A percentile compares a stretch with the other conserved stretches of the same genome.
Evolutionary conservation across 2,113 vertebrate genomes (phyloP).

Genomic region (Cygnus buccinator): DNA sequence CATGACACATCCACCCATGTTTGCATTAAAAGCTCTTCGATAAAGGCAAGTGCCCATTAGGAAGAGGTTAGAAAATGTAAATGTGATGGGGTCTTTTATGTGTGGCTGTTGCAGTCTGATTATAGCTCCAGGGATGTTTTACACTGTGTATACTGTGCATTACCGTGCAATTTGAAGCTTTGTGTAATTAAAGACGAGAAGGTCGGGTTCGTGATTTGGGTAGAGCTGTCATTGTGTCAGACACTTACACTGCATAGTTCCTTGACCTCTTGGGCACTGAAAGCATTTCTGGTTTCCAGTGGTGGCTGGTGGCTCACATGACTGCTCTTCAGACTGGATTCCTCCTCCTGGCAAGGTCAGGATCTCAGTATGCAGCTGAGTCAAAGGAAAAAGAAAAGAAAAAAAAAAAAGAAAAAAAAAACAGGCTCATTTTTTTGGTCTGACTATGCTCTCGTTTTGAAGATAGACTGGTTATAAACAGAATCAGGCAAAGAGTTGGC

Average conservation of each 20-base stretch:
- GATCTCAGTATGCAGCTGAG: neutral
- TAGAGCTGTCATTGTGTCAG: neutral
- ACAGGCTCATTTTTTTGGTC: neutral
- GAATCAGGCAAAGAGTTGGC: neutral
- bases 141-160: accelerated
- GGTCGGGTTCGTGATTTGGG: neutral
- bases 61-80: neutral
- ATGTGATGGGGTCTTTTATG: neutral
- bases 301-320: neutral
- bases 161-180: neutral
- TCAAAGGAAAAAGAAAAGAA: neutral
- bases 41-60: neutral
- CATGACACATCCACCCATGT: neutral
- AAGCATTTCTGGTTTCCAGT: neutral
- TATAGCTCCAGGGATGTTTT: neutral
- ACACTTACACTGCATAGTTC: too few species aligned
- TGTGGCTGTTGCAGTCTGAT: neutral
- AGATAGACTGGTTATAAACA: neutral
- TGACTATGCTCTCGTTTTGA: neutral
- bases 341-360: neutral
- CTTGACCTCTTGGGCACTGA: neutral
- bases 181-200: neutral
- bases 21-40: neutral
- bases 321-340: neutral
- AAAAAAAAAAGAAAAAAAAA: neutral